phyloP scores from a whole-genome alignment of 2,113 vertebrate genomes.

The Gobius niger region DNA sequence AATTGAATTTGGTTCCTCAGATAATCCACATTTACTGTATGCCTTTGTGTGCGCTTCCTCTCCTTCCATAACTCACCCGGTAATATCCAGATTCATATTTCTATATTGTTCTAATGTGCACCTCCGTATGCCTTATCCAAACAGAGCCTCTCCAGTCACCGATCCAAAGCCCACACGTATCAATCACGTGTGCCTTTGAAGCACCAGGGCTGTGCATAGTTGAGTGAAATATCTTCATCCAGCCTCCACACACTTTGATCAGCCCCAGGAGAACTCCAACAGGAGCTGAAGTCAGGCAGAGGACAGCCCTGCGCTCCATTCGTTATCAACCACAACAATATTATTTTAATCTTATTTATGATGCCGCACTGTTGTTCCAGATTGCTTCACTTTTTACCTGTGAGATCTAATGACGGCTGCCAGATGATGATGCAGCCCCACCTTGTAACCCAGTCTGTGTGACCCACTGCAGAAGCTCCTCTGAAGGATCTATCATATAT shows the following conservation, averaged over 20 bases:
- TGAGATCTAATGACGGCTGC: conserved; percentile 12
- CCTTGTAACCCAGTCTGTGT: too few species aligned
- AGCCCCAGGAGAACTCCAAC: conserved; percentile 37
- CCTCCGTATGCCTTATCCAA: conserved; percentile 39
- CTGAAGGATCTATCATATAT: too few species aligned
- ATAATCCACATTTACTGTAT: neutral
- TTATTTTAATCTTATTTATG: conserved; percentile 68
- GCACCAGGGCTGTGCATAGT: conserved; percentile 51
- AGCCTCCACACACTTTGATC: conserved; percentile 69
- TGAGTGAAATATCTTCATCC: conserved; percentile 64
- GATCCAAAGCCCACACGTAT: conserved; percentile 56
- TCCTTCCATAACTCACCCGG: neutral
- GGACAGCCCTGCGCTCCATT: conserved; percentile 52
- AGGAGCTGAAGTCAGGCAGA: conserved; percentile 47
- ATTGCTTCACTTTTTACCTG: conserved; percentile 49
- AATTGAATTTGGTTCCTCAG: neutral
- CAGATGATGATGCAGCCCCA: neutral
- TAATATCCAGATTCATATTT: neutral
- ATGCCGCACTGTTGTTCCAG: conserved; percentile 57
- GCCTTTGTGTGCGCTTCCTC: neutral
- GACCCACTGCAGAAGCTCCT: too few species aligned
- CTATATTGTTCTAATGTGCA: conserved; percentile 22
- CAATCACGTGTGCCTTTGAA: conserved; percentile 71
- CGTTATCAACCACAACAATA: conserved; percentile 67
- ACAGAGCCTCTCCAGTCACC: conserved; percentile 53